Evolutionary conservation across 1,140 invertebrate species (phyloP), one percentile per base, ranked within the genome.

Genomic region (Ericerus pela): DNA sequence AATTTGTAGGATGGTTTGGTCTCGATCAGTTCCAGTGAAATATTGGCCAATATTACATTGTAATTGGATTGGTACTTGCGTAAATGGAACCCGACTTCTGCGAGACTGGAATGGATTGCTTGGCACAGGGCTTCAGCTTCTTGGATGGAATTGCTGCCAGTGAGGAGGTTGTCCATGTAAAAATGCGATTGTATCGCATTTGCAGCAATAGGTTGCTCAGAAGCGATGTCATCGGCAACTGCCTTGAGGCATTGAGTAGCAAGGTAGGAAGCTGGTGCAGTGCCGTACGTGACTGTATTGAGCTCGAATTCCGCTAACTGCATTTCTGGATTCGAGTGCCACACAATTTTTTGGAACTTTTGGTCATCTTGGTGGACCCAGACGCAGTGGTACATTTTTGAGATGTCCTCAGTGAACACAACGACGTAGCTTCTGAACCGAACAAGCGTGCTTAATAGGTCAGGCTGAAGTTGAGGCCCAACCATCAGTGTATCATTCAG

Each of bases 341-440:
- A 71, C 0, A 71, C 24, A 29, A 72, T 68, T 57, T 60, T 58
- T 51, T 71, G 68, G 58, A 62, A 65, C 31, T 58, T 59, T 12
- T 54, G 30, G 33, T 69, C 65, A 38, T 64, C 56, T 16, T 54
- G 20, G n/a, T 57, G 47, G 5, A 71, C 59, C 16, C 52, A 41
- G 24, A 70, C 58, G 47, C 66, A 63, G 11, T 66, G 55, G 56
- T 67, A 69, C 66, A 70, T 70, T 60, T 71, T 69, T 27, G 61
- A 59, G 11, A 71, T 66, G 58, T 71, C 70, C 8, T 62, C 66
- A 12, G 59, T 64, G 12, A 68, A 47, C 3, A 65, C 67, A 47
- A 61, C 60, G 47, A 47, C 12, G 55, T 66, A 58, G 14, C 26
- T 56, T 52, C 66, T 26, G 59, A 69, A 69, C 36, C 60, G 31